phyloP scores from a whole-genome alignment of 2,888 invertebrate species.

The Cordilura impudica region DNA sequence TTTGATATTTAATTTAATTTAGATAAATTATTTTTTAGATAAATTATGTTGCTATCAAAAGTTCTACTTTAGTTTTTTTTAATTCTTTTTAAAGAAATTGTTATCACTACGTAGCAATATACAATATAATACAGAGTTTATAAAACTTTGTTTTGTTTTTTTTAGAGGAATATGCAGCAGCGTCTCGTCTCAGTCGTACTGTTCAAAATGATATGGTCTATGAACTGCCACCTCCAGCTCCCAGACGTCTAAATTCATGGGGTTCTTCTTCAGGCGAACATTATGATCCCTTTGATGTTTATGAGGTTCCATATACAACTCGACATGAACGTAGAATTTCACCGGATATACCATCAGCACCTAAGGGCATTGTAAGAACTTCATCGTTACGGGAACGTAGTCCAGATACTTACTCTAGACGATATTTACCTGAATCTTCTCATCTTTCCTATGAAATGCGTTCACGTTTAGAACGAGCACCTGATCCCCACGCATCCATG shows the following conservation, averaged over 20 bases:
- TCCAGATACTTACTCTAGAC: slow-evolving; percentile 68
- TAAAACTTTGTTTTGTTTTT: background rate
- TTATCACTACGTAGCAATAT: too few species aligned
- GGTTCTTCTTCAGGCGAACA: slow-evolving; percentile 63
- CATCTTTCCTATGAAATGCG: slow-evolving; percentile 76
- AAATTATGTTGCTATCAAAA: too few species aligned
- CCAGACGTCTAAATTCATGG: slow-evolving; percentile 65
- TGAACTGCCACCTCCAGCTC: slow-evolving; percentile 61
- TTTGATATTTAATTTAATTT: too few species aligned
- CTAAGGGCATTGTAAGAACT: slow-evolving; percentile 65
- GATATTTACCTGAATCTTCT: slow-evolving; percentile 70
- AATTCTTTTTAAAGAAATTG: too few species aligned
- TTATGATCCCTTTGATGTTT: slow-evolving; percentile 75
- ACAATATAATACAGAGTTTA: too few species aligned
- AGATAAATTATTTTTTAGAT: too few species aligned
- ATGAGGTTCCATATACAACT: slow-evolving; percentile 69
- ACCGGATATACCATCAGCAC: slow-evolving; percentile 65
- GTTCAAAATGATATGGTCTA: slow-evolving; percentile 72
- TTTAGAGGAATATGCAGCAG: slow-evolving; percentile 67
- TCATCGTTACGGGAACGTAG: slow-evolving; percentile 65
- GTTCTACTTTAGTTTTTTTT: too few species aligned
- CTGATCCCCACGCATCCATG: slow-evolving; percentile 75
- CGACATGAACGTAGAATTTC: slow-evolving; percentile 73
- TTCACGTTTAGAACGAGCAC: slow-evolving; percentile 74
- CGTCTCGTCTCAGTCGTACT: slow-evolving; percentile 69